These are phyloP conservation scores for Drosophila albomicans DNA, from an alignment of 1,140 invertebrate species.

Conservation along the genomic window DNA sequence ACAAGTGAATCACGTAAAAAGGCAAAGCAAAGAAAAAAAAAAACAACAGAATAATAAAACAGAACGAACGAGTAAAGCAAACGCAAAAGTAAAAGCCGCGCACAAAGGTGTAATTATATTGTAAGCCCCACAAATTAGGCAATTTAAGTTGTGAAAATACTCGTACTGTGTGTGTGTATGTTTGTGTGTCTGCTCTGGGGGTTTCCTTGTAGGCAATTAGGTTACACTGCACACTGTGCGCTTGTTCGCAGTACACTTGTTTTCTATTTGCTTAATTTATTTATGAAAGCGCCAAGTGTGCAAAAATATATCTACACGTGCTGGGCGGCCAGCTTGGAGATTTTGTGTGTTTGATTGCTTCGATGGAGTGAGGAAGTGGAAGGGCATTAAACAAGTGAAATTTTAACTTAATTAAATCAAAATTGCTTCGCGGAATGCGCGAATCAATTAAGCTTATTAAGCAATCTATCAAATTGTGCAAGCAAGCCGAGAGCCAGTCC, in stretches of 20 bases:
- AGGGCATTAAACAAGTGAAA: constrained; percentile 42
- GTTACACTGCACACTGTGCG: not conserved
- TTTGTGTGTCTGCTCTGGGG: not conserved
- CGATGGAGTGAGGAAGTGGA: not conserved
- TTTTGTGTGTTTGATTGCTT: not conserved
- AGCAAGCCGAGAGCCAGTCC: constrained; percentile 46
- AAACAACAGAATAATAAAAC: not conserved
- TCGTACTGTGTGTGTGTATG: not conserved
- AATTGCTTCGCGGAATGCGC: constrained; percentile 69
- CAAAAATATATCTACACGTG: constrained; percentile 41
- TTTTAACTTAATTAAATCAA: constrained; percentile 81
- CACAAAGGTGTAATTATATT: constrained; percentile 75
- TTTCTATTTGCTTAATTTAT: constrained; percentile 51
- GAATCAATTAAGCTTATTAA: constrained; percentile 84
- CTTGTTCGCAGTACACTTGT: not conserved
- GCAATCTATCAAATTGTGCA: constrained; percentile 81
- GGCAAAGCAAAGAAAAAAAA: constrained; percentile 23
- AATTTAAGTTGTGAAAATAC: constrained; percentile 70
- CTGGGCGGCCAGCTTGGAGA: not conserved
- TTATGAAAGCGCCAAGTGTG: constrained; percentile 33
- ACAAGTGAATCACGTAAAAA: constrained; percentile 39
- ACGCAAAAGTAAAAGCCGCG: constrained; percentile 35
- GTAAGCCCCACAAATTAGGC: constrained; percentile 82
- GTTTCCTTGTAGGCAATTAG: constrained; percentile 38
- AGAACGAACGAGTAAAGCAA: constrained; percentile 31